Evolutionary conservation across 2,888 invertebrate genomes (phyloP), one percentile per base, ranked within the genome.

Genomic region (Fragum sueziense): DNA sequence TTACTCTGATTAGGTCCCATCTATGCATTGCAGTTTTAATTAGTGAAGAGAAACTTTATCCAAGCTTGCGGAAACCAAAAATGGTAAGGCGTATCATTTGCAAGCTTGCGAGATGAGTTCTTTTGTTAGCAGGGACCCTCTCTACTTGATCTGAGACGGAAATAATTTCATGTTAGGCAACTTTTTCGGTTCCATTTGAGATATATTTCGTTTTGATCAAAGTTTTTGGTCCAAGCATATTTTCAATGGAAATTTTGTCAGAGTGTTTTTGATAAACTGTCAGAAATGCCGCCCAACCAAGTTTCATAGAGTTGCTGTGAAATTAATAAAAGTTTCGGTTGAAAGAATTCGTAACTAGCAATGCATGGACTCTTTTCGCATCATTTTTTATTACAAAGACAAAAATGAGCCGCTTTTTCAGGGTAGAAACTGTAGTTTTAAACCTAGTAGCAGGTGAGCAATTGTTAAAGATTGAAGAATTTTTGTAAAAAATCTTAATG

Each of bases 391-490:
- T n/a, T 2, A 37, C 6, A 33, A 33, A 2, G 34, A 3, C 3
- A 47, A 65, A 65, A 27, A 41, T 37, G 27, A 41, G 65, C 65
- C 20, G 25, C 65, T 65, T 51, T n/a, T 47, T 62, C 72, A 72
- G 62, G 72, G 72, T 72, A 65, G 37, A 51, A 51, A 65, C 65
- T 72, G 72, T 72, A 72, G 29, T 65, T 61, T 25, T 34, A 65
- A 65, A 65, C 41, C 37, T 71, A 47, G 22, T 71, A 61, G 74
- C 80, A 80, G 80, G 80, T 80, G 80, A 80, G 80, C 80, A 77
- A 65, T 47, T 47, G 47, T 47, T 20, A 47, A 47, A 47, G 47
- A 47, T 47, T 3, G n/a, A 47, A 4, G n/a, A 14, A 65, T 41
- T 25, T 37, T 41, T 65, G 37, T 65, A 7, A 31, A 29, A 9